phyloP scores from a whole-genome alignment of 2,888 invertebrate genomes.

The Lampropteryx suffumata region DNA sequence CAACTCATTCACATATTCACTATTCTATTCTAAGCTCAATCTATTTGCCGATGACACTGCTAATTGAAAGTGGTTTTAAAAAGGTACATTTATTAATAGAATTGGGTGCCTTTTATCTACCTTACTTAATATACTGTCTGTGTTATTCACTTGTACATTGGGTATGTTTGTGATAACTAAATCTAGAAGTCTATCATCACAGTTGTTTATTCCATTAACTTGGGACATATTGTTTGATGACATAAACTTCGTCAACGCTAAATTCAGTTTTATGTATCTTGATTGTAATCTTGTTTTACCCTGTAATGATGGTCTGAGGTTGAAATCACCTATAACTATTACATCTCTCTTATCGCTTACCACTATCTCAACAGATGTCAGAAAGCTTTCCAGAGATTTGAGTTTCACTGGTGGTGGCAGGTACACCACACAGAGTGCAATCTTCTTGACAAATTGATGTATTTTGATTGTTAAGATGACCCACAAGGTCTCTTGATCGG shows the following conservation, averaged over 20 bases:
- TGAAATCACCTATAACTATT: neutral
- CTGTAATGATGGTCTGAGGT: neutral
- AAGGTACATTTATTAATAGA: conserved; percentile 3
- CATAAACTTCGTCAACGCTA: neutral
- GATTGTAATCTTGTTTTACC: neutral
- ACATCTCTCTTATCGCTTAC: neutral
- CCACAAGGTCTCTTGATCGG: neutral
- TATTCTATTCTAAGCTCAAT: too few relatives aligned
- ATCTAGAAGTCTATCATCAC: neutral
- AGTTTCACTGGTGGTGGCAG: conserved; percentile 1
- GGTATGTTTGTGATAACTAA: neutral
- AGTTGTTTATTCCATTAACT: neutral
- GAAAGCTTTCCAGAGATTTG: neutral
- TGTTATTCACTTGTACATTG: neutral
- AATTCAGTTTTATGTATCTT: neutral
- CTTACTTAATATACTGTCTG: neutral
- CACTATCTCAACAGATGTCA: neutral
- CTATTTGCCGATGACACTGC: too few relatives aligned
- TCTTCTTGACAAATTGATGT: neutral
- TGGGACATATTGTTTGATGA: neutral
- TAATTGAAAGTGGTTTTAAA: too few relatives aligned
- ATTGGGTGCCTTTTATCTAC: conserved; percentile 1
- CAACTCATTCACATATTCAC: too few relatives aligned
- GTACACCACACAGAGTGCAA: conserved; percentile 1
- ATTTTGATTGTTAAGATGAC: neutral